Percentiles rank a stretch among this genome's conserved stretches.
phyloP scores from a whole-genome alignment of 2,797 vertebrate species.

The Pyrocephalus nanus region DNA sequence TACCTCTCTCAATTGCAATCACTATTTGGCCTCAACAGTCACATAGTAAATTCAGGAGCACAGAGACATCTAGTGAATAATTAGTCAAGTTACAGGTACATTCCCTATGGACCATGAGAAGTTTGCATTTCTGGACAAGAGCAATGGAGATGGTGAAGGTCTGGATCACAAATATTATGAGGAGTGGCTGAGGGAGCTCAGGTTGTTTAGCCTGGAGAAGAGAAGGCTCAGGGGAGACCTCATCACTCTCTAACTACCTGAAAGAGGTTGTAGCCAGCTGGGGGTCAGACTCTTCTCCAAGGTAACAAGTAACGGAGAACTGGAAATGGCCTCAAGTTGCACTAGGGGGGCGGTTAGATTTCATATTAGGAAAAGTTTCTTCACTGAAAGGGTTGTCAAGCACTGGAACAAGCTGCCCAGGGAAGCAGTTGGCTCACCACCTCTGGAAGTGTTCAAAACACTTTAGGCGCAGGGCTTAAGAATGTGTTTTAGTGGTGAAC shows the following conservation, averaged over 20 bases:
- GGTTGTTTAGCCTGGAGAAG: neutral
- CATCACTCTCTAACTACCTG: accelerated
- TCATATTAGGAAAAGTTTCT: neutral
- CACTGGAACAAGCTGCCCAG: neutral
- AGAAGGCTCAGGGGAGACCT: neutral
- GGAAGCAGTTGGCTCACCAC: neutral
- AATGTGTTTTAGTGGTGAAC: neutral
- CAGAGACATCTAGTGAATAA: conserved; percentile 76
- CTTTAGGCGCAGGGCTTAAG: neutral
- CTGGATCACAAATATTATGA: neutral
- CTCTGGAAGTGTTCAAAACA: neutral
- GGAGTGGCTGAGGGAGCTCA: neutral
- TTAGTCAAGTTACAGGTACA: conserved; percentile 23
- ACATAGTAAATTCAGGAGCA: conserved; percentile 27
- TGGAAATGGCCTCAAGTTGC: neutral
- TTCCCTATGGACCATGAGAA: neutral
- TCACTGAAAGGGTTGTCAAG: neutral
- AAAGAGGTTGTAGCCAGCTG: neutral
- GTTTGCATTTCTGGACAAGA: neutral
- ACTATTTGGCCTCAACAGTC: neutral
- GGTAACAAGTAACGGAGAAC: accelerated
- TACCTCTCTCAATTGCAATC: neutral
- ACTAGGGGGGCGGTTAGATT: neutral
- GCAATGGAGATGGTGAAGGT: neutral
- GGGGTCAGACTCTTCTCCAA: neutral